phyloP scores from a whole-genome alignment of 1,140 invertebrate genomes.

The Drosophila persimilis region DNA sequence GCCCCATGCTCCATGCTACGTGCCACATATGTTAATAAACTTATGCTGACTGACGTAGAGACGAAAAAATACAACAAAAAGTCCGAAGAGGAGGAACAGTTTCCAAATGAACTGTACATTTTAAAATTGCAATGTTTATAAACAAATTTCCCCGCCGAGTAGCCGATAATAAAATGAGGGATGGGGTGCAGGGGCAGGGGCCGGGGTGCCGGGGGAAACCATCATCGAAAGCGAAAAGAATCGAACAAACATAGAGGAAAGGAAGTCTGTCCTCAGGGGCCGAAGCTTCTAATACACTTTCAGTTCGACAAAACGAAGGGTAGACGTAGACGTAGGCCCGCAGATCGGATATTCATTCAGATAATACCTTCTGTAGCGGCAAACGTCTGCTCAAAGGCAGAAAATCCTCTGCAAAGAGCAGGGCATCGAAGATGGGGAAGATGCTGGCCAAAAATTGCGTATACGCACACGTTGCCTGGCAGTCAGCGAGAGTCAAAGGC shows the following conservation, averaged over 20 bases:
- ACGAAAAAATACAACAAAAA: conserved; percentile 5
- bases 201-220: background rate
- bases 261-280: background rate
- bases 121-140: conserved; percentile 82
- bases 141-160: conserved; percentile 68
- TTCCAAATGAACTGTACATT: conserved; percentile 73
- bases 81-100: conserved; percentile 20
- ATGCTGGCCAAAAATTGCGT: conserved; percentile 55
- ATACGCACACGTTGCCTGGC: conserved; percentile 74
- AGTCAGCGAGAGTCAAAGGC: conserved; percentile 71
- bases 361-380: no score
- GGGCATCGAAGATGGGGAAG: no score
- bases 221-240: conserved; percentile 17
- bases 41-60: conserved; percentile 65
- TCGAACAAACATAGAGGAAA: no score
- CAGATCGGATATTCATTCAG: no score
- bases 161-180: conserved; percentile 67
- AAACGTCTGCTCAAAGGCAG: no score
- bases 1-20: background rate
- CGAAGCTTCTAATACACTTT: conserved; percentile 9
- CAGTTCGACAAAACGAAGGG: no score
- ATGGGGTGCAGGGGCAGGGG: no score
- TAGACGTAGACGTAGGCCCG: no score
- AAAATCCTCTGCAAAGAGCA: no score
- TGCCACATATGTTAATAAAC: conserved; percentile 56